phyloP scores from a whole-genome alignment of 30 jellyfish, hydroid and myxozoan species.

The Aurelia sp. region DNA sequence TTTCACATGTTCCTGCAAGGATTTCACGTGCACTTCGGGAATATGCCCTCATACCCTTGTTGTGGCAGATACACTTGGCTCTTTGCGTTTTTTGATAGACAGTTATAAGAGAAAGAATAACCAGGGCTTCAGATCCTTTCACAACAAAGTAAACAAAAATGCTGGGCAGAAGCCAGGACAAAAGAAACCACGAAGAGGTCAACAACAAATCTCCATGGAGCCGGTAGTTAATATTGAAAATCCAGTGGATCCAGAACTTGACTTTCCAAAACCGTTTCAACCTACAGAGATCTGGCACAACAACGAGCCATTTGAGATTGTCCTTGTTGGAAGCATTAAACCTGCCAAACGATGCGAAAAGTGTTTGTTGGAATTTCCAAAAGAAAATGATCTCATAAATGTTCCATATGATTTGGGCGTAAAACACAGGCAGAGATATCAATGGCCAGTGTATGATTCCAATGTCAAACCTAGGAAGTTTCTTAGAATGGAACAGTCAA shows the following conservation, averaged over 20 bases:
- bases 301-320: constrained; percentile 33
- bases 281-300: constrained; percentile 41
- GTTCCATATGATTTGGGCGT: constrained; percentile 28
- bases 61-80: constrained; percentile 41
- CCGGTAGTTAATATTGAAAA: constrained; percentile 9
- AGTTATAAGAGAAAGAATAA: constrained; percentile 6
- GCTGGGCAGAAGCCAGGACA: constrained; percentile 37
- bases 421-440: constrained; percentile 40
- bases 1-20: constrained; percentile 16
- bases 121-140: constrained; percentile 33
- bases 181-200: constrained; percentile 12
- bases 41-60: constrained; percentile 30
- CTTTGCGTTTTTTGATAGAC: constrained; percentile 2
- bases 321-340: constrained; percentile 13
- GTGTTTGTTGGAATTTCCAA: constrained; percentile 25
- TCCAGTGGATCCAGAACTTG: constrained; percentile 23
- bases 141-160: neutral
- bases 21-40: constrained; percentile 27
- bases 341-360: constrained; percentile 10
- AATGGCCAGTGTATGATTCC: constrained; percentile 17
- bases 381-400: constrained; percentile 11
- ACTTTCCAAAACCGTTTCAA: constrained; percentile 32
- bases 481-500: constrained; percentile 35
- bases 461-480: constrained; percentile 17
- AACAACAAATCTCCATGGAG: constrained; percentile 8